Evolutionary conservation across 2,113 vertebrate genomes (phyloP).

Genomic region (Isurus oxyrinchus): DNA sequence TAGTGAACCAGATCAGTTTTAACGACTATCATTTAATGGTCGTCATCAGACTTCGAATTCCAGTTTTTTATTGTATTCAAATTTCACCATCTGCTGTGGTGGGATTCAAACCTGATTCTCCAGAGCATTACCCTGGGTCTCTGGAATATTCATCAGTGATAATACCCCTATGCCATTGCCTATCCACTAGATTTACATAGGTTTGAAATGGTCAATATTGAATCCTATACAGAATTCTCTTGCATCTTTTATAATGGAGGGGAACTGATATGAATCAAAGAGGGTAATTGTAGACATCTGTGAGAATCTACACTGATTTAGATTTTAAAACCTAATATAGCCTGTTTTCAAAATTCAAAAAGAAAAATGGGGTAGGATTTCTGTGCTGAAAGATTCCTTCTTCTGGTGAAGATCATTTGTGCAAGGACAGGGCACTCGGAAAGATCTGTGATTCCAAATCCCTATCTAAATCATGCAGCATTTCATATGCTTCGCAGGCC

Average conservation of each 20-base stretch:
- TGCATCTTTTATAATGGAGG: background rate
- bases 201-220: background rate
- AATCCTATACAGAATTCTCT: background rate
- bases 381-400: background rate
- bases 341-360: background rate
- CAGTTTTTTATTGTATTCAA: no score
- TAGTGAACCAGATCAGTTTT: no score
- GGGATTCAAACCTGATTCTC: no score
- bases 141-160: no score
- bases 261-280: background rate
- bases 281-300: background rate
- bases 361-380: background rate
- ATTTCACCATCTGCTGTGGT: no score
- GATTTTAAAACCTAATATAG: background rate
- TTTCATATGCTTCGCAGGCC: no score
- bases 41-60: no score
- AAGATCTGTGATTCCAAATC: background rate
- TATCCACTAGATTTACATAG: background rate
- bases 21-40: no score
- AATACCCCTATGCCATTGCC: no score
- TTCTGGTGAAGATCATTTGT: background rate
- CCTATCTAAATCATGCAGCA: no score
- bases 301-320: background rate
- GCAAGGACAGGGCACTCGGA: no score
- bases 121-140: no score